Evolutionary conservation across 2,797 vertebrate genomes (phyloP), one percentile per base, ranked within the genome.

Genomic region (Thalassophryne amazonica): DNA sequence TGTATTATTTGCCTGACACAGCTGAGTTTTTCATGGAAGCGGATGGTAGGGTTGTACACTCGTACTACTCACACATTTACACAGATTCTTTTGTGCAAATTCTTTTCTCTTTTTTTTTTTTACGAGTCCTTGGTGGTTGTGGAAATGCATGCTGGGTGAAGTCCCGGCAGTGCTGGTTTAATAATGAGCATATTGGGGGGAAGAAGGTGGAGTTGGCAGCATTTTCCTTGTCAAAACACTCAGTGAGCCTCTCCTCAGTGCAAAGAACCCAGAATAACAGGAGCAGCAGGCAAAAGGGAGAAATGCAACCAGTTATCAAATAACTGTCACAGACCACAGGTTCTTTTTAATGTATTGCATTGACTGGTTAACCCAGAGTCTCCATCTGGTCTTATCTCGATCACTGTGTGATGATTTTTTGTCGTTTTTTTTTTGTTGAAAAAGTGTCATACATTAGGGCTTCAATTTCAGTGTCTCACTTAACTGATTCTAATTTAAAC

Each of bases 141-240:
- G 51, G 69, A 77, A 84, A 75, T 78, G 70, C 60, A 43, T 73
- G 33, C 60, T 17, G 55, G 63, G 67, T 79, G 51, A 60, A 73
- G 62, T 76, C 69, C 65, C 58, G 39, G 67, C 79, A 70, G 66
- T 57, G 51, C 71, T 23, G 73, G 57, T 73, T 71, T 76, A 78
- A 88, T 87, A 88, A 88, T 76, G 83, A 81, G 56, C 39, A 78
- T 42, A 83, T 87, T 87, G 77, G n/a, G n/a, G n/a, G 77, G 87
- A 81, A 80, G 51, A n/a, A 24, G 71, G 38, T 59, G 70, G 60
- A 49, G 66, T 27, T 53, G 76, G 84, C 74, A 78, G 73, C 56
- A 39, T 36, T 76, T 74, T 33, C 36, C 77, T 69, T 83, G 70
- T 85, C 76, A 77, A 85, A 87, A 86, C 73, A 80, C 30, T 46